Base-by-base conservation (phyloP, 2,113 vertebrate genomes). In the Nymphicus hollandicus region DNA sequence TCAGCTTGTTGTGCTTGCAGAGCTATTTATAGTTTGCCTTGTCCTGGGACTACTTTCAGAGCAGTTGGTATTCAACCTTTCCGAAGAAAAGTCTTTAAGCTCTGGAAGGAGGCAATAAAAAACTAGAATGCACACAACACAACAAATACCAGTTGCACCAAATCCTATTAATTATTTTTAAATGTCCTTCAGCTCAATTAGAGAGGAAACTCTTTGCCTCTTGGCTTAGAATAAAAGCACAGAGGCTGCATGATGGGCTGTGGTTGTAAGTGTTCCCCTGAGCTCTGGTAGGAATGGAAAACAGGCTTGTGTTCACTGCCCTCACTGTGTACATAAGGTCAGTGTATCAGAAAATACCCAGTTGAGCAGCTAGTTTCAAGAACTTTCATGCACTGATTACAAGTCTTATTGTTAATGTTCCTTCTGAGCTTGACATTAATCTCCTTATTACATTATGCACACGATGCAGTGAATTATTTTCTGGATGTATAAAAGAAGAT, bases 91-190 rank as follows among this genome's bases (percentile, higher is more conserved):
- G 86, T 73, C 92, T 87, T 93, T 77, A 77, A 93, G 73, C 65
- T 88, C 61, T 96, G 56, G 69, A 84, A 92, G 77, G 39, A 73
- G 81, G 53, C 78, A 95, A 92, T 93, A 93, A 94, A 95, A 95
- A 93, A 65, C 29, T 65, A 85, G 70, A 91, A 92, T 8, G 49
- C 58, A 85, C 56, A 84, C 63, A 79, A 49, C 35, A 89, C 73
- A 93, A 92, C 83, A 91, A 95, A 92, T 76, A 35, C 83, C 61
- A 84, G 52, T 88, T 91, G 85, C 69, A 95, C 80, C 39, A 83
- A 95, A 35, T 88, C 82, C 91, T 95, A 72, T 95, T 93, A 91
- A 94, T 95, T 96, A 96, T 94, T 96, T 96, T 96, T 4, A 92
- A 91, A 81, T 87, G 55, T 91, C 84, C 88, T 95, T 94, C 91